Evolutionary conservation across 2,888 invertebrate species (phyloP).

Genomic region (Mechanitis mazaeus): DNA sequence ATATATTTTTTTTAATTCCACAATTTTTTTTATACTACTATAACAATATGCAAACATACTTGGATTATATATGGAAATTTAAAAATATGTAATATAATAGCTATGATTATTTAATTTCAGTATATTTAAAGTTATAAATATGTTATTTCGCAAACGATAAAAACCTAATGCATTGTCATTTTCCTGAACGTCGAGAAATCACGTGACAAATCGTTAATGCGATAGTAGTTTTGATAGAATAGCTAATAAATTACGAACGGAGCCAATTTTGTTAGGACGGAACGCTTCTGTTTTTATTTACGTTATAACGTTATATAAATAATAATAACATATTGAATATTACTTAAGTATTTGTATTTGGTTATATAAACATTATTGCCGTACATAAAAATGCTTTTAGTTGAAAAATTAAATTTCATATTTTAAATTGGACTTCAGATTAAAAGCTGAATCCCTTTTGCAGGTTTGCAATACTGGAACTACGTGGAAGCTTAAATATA

Average conservation of each 20-base stretch:
- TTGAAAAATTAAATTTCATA: background rate
- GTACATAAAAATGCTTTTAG: constrained; percentile 4
- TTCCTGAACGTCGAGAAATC: constrained; percentile 11
- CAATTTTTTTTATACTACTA: no score
- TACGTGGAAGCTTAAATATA: background rate
- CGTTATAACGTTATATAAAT: background rate
- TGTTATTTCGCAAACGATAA: background rate
- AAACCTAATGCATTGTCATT: constrained; percentile 1
- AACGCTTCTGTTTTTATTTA: no score
- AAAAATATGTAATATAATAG: no score
- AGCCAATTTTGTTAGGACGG: constrained; percentile 17
- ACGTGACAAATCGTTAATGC: constrained; percentile 24
- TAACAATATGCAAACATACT: no score
- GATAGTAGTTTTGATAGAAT: constrained; percentile 24
- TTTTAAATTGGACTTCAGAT: no score
- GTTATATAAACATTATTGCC: background rate
- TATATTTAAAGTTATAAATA: no score
- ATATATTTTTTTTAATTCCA: no score
- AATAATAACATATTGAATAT: background rate
- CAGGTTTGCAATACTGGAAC: background rate
- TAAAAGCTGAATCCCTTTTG: background rate
- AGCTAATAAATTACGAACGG: constrained; percentile 20
- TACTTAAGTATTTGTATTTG: background rate
- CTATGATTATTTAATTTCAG: no score
- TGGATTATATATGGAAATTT: no score